phyloP scores from a whole-genome alignment of 2,113 vertebrate species.

The Lonchura striata region DNA sequence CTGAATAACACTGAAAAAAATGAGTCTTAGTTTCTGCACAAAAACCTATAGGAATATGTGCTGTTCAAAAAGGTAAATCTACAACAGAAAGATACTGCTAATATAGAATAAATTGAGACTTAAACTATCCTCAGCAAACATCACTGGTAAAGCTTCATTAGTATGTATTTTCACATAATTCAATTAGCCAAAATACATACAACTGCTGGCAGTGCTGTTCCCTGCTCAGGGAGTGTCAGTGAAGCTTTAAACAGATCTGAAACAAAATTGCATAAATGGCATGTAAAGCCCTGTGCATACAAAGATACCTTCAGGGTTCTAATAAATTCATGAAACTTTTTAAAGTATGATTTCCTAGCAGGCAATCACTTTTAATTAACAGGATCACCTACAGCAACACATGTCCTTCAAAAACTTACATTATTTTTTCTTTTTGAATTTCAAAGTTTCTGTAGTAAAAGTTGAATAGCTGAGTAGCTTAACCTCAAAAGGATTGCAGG shows the following conservation, averaged over 20 bases:
- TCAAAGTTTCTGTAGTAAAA: slow-evolving; percentile 88
- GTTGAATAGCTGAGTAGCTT: slow-evolving; percentile 87
- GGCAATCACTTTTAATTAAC: slow-evolving; percentile 89
- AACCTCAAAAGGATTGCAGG: slow-evolving; percentile 86
- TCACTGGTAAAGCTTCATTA: slow-evolving; percentile 75
- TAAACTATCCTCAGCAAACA: slow-evolving; percentile 65
- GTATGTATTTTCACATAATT: slow-evolving; percentile 82
- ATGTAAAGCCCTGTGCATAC: slow-evolving; percentile 81
- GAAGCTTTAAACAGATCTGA: slow-evolving; percentile 82
- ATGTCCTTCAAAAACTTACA: slow-evolving; percentile 89
- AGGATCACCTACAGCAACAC: slow-evolving; percentile 88
- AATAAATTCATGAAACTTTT: slow-evolving; percentile 87
- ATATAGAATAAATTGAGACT: slow-evolving; percentile 72
- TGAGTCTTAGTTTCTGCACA: background rate
- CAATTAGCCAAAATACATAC: slow-evolving; percentile 84
- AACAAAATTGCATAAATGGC: slow-evolving; percentile 84
- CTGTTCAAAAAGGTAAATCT: slow-evolving; percentile 60
- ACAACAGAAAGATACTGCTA: slow-evolving; percentile 48
- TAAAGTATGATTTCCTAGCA: slow-evolving; percentile 86
- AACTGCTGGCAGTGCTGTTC: slow-evolving; percentile 68
- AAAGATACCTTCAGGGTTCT: slow-evolving; percentile 85
- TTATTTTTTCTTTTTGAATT: slow-evolving; percentile 90
- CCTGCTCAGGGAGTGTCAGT: slow-evolving; percentile 74
- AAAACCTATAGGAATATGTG: slow-evolving; percentile 29
- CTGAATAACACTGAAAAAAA: background rate